phyloP scores from a whole-genome alignment of 2,113 vertebrate genomes.

The Formicarius rufipectus region DNA sequence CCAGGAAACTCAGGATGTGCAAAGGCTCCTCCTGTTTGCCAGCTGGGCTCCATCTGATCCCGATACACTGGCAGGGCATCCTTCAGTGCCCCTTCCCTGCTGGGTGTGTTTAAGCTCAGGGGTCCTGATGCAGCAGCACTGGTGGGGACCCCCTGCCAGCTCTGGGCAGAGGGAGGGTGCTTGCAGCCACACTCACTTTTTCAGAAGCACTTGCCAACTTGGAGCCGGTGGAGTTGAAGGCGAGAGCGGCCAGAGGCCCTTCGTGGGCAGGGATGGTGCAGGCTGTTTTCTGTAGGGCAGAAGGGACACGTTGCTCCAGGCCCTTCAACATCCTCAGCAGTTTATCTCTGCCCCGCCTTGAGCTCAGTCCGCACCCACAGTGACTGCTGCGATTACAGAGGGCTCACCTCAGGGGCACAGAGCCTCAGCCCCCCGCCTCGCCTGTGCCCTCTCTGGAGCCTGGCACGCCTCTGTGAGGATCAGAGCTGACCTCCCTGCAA shows the following conservation, averaged over 20 bases:
- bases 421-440: neutral
- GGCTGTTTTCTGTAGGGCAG: constrained; percentile 79
- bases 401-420: neutral
- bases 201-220: constrained; percentile 92
- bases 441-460: neutral
- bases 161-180: neutral
- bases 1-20: neutral
- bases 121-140: neutral
- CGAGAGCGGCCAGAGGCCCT: constrained; percentile 87
- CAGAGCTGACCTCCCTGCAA: neutral
- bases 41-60: neutral
- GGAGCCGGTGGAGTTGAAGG: constrained; percentile 86
- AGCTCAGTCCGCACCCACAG: neutral
- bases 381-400: neutral
- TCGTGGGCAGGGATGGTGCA: constrained; percentile 89
- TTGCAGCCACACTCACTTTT: constrained; percentile 69
- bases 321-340: neutral
- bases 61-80: rapidly evolving
- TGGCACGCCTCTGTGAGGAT: neutral
- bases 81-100: neutral
- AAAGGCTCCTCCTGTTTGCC: neutral
- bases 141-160: neutral
- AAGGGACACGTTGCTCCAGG: neutral
- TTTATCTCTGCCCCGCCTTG: neutral
- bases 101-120: neutral